Conservation (phyloP, 1,140 invertebrate genomes). For the Bombus confusus region DNA sequence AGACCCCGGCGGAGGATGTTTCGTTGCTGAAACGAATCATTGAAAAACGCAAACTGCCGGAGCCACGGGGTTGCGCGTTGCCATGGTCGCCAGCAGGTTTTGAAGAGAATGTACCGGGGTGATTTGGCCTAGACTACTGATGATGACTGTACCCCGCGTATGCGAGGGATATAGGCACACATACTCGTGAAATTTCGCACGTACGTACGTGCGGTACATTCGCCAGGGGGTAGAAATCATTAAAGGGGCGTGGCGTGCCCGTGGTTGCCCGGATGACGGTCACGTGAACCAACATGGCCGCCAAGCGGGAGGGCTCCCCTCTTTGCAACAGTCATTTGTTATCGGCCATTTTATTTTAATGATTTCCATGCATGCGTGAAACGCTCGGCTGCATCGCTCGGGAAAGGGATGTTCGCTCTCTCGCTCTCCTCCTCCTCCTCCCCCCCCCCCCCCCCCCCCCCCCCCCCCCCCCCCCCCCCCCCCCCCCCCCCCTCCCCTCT, state of each 20-base stretch:
- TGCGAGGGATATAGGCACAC: slow-evolving; percentile 58
- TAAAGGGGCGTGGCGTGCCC: slow-evolving; percentile 82
- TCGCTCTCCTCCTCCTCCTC: too few species aligned
- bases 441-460: too few species aligned
- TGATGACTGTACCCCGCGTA: slow-evolving; percentile 80
- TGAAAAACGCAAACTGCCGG: neutral
- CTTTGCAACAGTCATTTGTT: slow-evolving; percentile 83
- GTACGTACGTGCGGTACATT: slow-evolving; percentile 68
- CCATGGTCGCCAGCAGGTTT: slow-evolving; percentile 33
- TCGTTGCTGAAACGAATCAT: neutral
- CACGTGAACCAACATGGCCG: slow-evolving; percentile 83
- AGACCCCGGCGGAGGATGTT: neutral
- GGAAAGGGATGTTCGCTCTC: slow-evolving; percentile 74
- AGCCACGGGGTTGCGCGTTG: neutral
- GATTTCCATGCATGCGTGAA: slow-evolving; percentile 83
- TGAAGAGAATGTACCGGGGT: slow-evolving; percentile 74
- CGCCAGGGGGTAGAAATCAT: slow-evolving; percentile 83
- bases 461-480: too few species aligned
- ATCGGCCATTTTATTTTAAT: slow-evolving; percentile 84
- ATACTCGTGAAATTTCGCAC: slow-evolving; percentile 70
- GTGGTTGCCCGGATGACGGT: slow-evolving; percentile 83
- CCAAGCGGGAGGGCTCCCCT: slow-evolving; percentile 72
- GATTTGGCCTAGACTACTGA: slow-evolving; percentile 77
- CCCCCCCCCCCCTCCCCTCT: too few species aligned
- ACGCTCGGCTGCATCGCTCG: slow-evolving; percentile 78